Base-by-base conservation (phyloP, 2,113 vertebrate species). In the Poecilia latipinna region DNA sequence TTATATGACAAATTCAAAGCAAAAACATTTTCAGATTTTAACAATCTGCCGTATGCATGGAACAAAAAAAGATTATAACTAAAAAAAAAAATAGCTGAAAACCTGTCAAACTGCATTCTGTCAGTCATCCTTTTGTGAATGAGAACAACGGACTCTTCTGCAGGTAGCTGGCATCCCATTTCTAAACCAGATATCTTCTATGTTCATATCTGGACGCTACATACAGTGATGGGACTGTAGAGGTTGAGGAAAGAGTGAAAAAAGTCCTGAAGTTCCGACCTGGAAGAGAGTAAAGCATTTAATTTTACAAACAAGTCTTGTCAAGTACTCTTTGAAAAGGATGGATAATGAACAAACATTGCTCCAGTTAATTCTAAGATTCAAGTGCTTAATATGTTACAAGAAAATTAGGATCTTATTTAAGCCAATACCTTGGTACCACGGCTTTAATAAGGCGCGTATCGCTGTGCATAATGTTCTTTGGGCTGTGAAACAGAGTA, bases 381-480 rank as follows among this genome's bases (percentile, higher is more conserved):
- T 48, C 17, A 48, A 48, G 44, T 48, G 13, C 17, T 48, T 48
- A 48, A 48, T 19, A 19, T 48, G 5, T 42, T 42, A 48, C 17
- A 48, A 48, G 15, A 48, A 19, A 19, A 48, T 48, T 48, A 19
- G 17, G 13, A 35, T 32, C 69, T 35, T 8, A 37, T 15, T 6
- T 22, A 24, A 74, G 74, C 33, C 86, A 96, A 96, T 95, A 96
- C 96, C 96, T 96, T 88, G 88, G 91, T 84, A 86, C 81, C 75
- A 31, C 29, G 84, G 83, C 78, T 83, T 95, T 94, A 97, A 92
- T 96, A 97, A 81, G 95, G 90, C 22, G 88, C 91, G 74, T 96
- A 97, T 89, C 95, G 96, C 39, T 95, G 87, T 80, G 83, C 83
- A 65, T 95, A 96, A 78, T 94, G 87, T 82, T 97, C 96, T 89